These are phyloP conservation scores for Dynastes hyllus DNA, from an alignment of 2,888 invertebrate genomes.

Conservation along the genomic window DNA sequence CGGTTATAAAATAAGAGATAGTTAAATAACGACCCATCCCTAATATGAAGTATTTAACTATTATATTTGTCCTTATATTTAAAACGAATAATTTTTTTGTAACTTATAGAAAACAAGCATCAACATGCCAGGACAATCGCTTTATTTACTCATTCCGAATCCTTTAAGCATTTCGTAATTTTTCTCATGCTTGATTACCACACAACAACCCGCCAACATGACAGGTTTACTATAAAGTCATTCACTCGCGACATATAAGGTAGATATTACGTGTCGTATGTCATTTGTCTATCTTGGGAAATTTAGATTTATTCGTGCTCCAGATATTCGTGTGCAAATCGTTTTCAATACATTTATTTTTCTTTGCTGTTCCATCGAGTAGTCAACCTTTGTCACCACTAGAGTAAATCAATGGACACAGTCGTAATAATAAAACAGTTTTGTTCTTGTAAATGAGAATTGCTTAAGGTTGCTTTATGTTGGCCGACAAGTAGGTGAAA, in stretches of 20 bases:
- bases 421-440: conserved; percentile 14
- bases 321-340: conserved; percentile 27
- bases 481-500: background rate
- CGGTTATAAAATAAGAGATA: too few species aligned
- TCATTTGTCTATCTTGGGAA: conserved; percentile 47
- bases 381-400: conserved; percentile 18
- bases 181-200: background rate
- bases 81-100: too few species aligned
- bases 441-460: conserved; percentile 21
- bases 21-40: too few species aligned
- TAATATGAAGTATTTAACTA: too few species aligned
- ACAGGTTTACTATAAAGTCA: conserved; percentile 11
- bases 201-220: conserved; percentile 3
- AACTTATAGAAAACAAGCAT: background rate
- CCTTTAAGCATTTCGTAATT: background rate
- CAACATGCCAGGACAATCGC: background rate
- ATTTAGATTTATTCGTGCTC: conserved; percentile 45
- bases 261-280: conserved; percentile 29
- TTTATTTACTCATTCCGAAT: background rate
- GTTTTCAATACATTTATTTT: conserved; percentile 21
- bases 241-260: conserved; percentile 24
- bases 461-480: conserved; percentile 21
- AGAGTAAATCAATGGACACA: background rate
- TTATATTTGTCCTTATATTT: too few species aligned
- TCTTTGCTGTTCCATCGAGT: background rate